Conservation (phyloP, 2,113 vertebrate species). For the Urocitellus parryii region DNA sequence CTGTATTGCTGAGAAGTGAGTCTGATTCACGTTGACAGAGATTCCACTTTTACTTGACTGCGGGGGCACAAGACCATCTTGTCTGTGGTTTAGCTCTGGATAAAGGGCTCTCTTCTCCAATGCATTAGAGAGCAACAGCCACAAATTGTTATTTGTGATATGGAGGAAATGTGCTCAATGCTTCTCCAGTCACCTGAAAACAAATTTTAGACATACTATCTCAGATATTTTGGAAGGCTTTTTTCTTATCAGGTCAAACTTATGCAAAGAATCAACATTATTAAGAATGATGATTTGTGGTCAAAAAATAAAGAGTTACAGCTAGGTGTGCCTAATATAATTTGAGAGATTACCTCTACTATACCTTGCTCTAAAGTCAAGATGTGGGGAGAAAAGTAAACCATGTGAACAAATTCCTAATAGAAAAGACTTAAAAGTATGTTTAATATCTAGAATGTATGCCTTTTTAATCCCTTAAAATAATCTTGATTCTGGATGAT, state of each 20-base stretch:
- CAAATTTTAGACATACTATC: conserved; percentile 32
- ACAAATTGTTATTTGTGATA: conserved; percentile 44
- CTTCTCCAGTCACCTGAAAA: conserved; percentile 58
- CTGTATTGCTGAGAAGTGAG: not conserved
- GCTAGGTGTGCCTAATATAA: not conserved
- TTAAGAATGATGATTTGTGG: conserved; percentile 41
- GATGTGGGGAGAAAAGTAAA: not conserved
- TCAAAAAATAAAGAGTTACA: conserved; percentile 47
- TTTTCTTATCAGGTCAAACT: conserved; percentile 47
- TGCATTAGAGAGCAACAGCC: not conserved
- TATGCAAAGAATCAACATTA: conserved; percentile 17
- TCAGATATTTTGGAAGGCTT: not conserved
- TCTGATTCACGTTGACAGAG: conserved; percentile 40
- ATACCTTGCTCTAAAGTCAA: not conserved
- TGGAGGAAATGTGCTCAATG: not conserved
- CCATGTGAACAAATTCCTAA: not conserved
- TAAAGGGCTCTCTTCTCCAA: not conserved
- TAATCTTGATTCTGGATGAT: not conserved
- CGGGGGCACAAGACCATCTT: not conserved
- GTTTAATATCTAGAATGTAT: not conserved
- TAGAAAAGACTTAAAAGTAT: not conserved
- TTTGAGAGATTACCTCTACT: not conserved
- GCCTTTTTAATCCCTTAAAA: not conserved
- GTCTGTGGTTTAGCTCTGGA: conserved; percentile 16
- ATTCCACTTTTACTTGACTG: conserved; percentile 51